Percentiles rank a stretch among this genome's conserved stretches.
Evolutionary conservation across 2,888 invertebrate species (phyloP).

Genomic region (Leptarthrus brevirostris): DNA sequence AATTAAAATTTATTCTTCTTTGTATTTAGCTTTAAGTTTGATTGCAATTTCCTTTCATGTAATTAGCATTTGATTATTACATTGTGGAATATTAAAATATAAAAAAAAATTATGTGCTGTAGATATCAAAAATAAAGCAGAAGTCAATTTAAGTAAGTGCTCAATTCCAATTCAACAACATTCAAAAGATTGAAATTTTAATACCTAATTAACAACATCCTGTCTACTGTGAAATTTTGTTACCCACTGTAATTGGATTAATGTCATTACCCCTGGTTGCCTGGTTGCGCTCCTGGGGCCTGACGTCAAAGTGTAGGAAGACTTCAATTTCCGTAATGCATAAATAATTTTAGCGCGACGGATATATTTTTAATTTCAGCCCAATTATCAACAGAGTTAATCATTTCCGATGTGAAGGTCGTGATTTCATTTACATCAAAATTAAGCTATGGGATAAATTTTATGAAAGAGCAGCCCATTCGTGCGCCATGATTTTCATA

Average conservation of each 20-base stretch:
- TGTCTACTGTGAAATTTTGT: conserved; percentile 2
- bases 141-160: too few relatives aligned
- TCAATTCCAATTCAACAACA: conserved; percentile 25
- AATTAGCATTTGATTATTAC: too few relatives aligned
- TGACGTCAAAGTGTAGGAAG: conserved; percentile 16
- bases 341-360: conserved; percentile 6
- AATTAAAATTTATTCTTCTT: too few relatives aligned
- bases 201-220: not conserved
- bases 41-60: too few relatives aligned
- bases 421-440: not conserved
- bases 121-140: too few relatives aligned
- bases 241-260: not conserved
- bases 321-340: conserved; percentile 15
- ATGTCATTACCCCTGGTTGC: not conserved
- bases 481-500: too few relatives aligned
- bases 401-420: not conserved
- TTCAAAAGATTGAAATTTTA: conserved; percentile 24
- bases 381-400: not conserved
- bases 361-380: not conserved
- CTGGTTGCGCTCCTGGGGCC: not conserved
- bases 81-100: too few relatives aligned
- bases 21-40: too few relatives aligned
- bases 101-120: too few relatives aligned
- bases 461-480: too few relatives aligned
- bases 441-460: not conserved